Percentiles rank a stretch among this genome's conserved stretches.
phyloP scores from a whole-genome alignment of 2,888 invertebrate species.

The Limnephilus auricula region DNA sequence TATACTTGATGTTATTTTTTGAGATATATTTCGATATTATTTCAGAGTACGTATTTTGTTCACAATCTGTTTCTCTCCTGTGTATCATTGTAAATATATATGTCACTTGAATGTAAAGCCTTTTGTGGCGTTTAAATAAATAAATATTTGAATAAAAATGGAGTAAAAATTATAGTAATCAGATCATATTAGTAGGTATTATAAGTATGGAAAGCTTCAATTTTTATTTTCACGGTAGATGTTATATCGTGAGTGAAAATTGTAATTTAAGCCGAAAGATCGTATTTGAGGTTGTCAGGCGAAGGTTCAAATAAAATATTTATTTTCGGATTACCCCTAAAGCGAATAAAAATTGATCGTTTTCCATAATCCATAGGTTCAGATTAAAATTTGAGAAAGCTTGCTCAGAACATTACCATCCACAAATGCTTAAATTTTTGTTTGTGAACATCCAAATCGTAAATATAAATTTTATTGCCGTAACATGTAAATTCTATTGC shows the following conservation, averaged over 20 bases:
- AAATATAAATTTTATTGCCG: not conserved
- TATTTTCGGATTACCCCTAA: not conserved
- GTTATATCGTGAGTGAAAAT: not conserved
- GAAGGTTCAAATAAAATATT: not conserved
- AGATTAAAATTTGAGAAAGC: slow-evolving; percentile 2
- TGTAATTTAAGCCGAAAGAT: not conserved
- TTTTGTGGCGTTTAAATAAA: no score
- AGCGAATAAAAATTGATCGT: not conserved
- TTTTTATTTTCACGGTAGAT: not conserved
- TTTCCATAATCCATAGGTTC: not conserved
- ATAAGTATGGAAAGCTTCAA: not conserved
- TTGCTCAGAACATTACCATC: not conserved
- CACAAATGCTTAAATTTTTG: not conserved
- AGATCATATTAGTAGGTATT: not conserved
- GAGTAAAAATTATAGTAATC: no score
- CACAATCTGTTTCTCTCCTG: no score
- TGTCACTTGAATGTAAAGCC: no score
- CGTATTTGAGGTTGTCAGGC: not conserved
- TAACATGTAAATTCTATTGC: slow-evolving; percentile 23
- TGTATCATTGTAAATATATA: no score
- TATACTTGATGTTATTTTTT: no score
- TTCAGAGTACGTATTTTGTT: no score
- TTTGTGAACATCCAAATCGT: slow-evolving; percentile 13
- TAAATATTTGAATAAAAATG: no score
- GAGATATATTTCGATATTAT: no score